Percentiles rank a stretch among this genome's conserved stretches.
Evolutionary conservation across 2,888 invertebrate genomes (phyloP).

Genomic region (Harmothoe impar): DNA sequence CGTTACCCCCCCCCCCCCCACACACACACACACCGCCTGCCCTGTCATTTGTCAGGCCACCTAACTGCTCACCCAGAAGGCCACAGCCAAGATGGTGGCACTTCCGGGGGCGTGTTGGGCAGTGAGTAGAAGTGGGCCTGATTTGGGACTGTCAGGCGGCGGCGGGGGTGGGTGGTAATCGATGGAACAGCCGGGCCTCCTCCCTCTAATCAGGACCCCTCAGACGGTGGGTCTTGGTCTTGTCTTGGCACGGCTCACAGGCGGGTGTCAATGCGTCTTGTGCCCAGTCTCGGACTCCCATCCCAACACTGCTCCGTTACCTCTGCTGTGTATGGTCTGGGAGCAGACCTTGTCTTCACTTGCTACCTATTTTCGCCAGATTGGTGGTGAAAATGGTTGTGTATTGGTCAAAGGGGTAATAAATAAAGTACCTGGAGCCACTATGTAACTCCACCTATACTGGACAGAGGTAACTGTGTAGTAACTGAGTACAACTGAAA

Average conservation of each 20-base stretch:
- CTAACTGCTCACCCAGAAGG: background rate
- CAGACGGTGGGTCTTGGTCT: background rate
- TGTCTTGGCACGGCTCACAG: background rate
- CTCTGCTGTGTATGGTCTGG: too few relatives aligned
- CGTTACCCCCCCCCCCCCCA: background rate
- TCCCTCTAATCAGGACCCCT: background rate
- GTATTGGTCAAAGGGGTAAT: too few relatives aligned
- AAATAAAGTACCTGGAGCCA: too few relatives aligned
- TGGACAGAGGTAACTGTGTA: too few relatives aligned
- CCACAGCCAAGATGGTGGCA: constrained; percentile 6
- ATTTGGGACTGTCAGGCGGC: too few relatives aligned
- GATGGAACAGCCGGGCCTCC: background rate
- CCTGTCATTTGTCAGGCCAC: constrained; percentile 12
- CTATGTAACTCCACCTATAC: too few relatives aligned
- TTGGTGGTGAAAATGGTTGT: too few relatives aligned
- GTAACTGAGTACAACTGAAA: too few relatives aligned
- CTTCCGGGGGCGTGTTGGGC: background rate
- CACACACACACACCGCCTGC: background rate
- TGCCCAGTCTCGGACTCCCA: too few relatives aligned
- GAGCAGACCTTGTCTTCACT: too few relatives aligned
- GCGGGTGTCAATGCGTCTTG: background rate
- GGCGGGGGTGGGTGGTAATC: background rate
- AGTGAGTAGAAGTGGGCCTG: background rate
- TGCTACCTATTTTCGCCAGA: too few relatives aligned
- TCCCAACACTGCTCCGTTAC: too few relatives aligned